Evolutionary conservation across 2,113 vertebrate species (phyloP).

Genomic region (Sigmodon hispidus): DNA sequence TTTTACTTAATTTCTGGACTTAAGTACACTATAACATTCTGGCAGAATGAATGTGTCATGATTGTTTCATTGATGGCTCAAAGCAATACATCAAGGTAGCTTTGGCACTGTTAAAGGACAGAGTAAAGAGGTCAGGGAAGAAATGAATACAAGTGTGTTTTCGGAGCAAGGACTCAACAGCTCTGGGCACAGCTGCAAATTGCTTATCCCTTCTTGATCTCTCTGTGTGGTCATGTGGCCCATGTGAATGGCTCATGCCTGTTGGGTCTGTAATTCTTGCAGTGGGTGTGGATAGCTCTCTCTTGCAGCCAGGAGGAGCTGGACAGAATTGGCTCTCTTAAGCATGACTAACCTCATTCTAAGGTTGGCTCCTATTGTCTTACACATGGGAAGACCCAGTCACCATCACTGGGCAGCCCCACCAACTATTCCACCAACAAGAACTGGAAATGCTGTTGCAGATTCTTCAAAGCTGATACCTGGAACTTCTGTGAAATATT

Average conservation of each 20-base stretch:
- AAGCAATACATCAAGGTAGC: background rate
- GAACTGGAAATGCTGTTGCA: fast-evolving
- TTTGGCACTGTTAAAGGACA: background rate
- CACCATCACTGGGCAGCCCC: background rate
- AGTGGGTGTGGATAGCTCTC: background rate
- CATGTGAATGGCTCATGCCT: background rate
- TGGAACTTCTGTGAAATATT: background rate
- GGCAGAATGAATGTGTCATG: background rate
- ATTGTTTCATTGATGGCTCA: background rate
- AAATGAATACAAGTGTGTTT: constrained; percentile 33
- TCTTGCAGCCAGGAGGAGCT: background rate
- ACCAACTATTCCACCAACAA: fast-evolving
- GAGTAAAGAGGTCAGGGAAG: constrained; percentile 36
- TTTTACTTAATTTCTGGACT: background rate
- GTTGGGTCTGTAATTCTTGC: background rate
- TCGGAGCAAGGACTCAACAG: constrained; percentile 43
- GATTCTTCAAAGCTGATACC: background rate
- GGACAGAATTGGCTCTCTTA: background rate
- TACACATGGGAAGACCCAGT: background rate
- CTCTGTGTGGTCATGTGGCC: background rate
- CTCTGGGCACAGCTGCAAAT: background rate
- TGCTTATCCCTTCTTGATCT: background rate
- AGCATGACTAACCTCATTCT: fast-evolving
- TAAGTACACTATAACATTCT: background rate
- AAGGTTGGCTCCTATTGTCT: fast-evolving